Base-by-base conservation (phyloP, 2,888 invertebrate species). In the Petrolisthes cinctipes region DNA sequence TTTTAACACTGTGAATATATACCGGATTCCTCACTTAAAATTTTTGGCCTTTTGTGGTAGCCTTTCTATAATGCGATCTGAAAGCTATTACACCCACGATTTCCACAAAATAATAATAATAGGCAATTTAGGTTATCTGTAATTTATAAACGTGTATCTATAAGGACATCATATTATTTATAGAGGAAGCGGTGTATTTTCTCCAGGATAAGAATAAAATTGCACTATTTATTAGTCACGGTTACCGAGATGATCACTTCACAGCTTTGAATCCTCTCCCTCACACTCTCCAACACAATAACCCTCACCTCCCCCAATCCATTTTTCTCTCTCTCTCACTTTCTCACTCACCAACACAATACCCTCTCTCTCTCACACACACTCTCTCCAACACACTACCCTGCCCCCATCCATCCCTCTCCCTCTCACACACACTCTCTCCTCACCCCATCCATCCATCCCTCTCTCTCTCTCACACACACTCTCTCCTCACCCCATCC, bases 321-420 rank as follows among this genome's bases (percentile, higher is more conserved):
- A 9, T 51, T 11, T 11, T 4, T 54, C 51, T 54, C 11, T 11
- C 4, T 53, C 54, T 80, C 54, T 75, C 76, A 3, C 76, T 75
- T 4, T 75, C 76, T 75, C 80, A 11, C 54, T 54, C 80, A 54
- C 80, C n/a, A 61, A 61, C 7, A 14, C 9, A 61, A 54, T 5
- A 6, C 54, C 54, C 20, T 78, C 78, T 78, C 78, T 78, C 78
- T 78, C 78, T 78, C 78, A 37, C 66, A 11, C 66, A 11, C 78
- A 17, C 23, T n/a, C 20, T 56, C n/a, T 56, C 57, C 80, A n/a
- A n/a, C n/a, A n/a, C 57, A 3, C 57, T 23, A 14, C 54, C 17
- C 54, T n/a, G 6, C 57, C 56, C 37, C 53, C 78, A 9, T 51
- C 51, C 78, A 53, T 80, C 80, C 1, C 80, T 53, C 54, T 80